Evolutionary conservation across 2,888 invertebrate species (phyloP), one percentile per base, ranked within the genome.

Genomic region (Amblyteles armatorius): DNA sequence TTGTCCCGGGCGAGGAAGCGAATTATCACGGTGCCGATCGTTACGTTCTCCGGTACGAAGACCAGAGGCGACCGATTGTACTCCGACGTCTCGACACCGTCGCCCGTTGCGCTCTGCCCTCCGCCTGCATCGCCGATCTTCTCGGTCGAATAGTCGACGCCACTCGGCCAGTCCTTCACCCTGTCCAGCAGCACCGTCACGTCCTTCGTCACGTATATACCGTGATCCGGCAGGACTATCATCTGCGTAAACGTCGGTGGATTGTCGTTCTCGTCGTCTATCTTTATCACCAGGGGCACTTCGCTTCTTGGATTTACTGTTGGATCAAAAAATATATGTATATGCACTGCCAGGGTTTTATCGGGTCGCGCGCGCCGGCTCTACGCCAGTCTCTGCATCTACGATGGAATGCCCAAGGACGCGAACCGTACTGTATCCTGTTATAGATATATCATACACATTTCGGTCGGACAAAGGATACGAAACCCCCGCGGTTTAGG

Each of bases 191-290:
- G 76, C 94, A 74, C 60, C 13, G 55, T 52, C 9, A 68, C 71
- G 22, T 95, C 94, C 90, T 97, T 96, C 1, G 96, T 91, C 44
- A 97, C 95, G 82, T 96, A 95, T 29, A 97, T 94, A 9, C 95
- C 96, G 87, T 96, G 96, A 79, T 96, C 96, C 73, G 96, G 95
- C 4, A 96, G 96, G 52, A 97, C 95, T 0, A 96, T 95, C 88
- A 97, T 96, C 90, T 97, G 96, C 79, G 95, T 95, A 89, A 97
- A 97, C 73, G 94, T 94, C 0, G 97, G 97, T 16, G 95, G 91
- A 92, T 98, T 98, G 91, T 98, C 98, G 91, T 98, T 98, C 90
- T 96, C 96, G 92, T 98, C 98, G 4, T 96, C 95, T 33, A 98
- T 94, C 0, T 94, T 95, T 65, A 98, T 96, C 0, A 95, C 96